These are phyloP conservation scores for Ceriagrion tenellum DNA, from an alignment of 2,888 invertebrate genomes.

Conservation along the genomic window DNA sequence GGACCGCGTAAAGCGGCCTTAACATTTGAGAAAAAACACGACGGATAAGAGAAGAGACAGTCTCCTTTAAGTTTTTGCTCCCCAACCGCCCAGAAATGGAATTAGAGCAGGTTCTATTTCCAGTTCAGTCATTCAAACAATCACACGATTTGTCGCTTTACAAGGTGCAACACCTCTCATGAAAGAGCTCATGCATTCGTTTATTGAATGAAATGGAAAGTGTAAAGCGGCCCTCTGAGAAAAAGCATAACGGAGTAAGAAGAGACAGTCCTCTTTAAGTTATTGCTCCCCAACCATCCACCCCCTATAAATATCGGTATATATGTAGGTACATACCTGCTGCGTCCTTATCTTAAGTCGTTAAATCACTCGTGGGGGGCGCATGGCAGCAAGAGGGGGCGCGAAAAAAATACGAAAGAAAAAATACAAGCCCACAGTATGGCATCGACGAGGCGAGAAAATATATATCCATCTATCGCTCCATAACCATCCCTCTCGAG, in stretches of 20 bases:
- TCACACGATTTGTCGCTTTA: no score
- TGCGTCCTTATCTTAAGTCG: not conserved
- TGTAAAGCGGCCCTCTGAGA: no score
- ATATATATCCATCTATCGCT: not conserved
- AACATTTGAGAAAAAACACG: not conserved
- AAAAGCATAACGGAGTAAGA: no score
- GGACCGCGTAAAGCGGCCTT: no score
- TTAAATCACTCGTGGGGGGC: not conserved
- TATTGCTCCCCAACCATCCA: no score
- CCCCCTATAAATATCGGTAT: no score
- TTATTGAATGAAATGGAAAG: no score
- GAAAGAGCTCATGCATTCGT: no score
- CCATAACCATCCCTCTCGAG: not conserved
- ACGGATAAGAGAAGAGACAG: not conserved
- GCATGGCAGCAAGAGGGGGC: not conserved
- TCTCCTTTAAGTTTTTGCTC: not conserved
- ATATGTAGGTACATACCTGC: not conserved
- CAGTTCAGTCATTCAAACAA: no score
- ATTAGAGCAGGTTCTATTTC: no score
- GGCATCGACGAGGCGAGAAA: slow-evolving; percentile 39
- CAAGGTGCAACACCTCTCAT: no score
- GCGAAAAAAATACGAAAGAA: not conserved
- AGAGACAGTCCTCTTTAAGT: no score
- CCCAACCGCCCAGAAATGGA: not conserved
- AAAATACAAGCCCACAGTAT: not conserved